Base-by-base conservation (phyloP, 2,797 vertebrate genomes). In the Trichosurus vulpecula region DNA sequence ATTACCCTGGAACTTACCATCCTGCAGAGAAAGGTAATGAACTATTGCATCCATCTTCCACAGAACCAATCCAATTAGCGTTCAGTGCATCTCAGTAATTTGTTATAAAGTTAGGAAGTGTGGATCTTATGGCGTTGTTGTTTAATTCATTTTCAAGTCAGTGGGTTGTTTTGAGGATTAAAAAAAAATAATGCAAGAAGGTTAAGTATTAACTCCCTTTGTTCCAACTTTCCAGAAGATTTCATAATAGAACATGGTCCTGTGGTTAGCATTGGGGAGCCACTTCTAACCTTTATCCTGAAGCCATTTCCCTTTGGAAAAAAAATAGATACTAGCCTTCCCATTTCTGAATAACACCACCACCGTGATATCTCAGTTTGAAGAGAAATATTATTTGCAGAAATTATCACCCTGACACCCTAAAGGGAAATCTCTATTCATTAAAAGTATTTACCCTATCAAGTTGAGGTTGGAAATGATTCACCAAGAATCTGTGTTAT, bases 81-180 rank as follows among this genome's bases (percentile, higher is more conserved):
- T 56, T 66, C 31, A 29, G 35, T 74, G 92, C 92, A 66, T 31
- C 51, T 54, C 14, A 19, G 35, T 41, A 74, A 92, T 47, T 89
- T 47, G 19, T 52, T 74, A 90, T 47, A 30, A n/a, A 52, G 22
- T 93, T 66, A 93, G 35, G 66, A n/a, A 91, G 54, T 31, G 51
- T 92, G 16, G 96, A 51, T 92, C 93, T 51, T 87, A 27, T 47
- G 41, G 9, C 12, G 22, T 87, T 87, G 22, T 51, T 87, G 74
- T 87, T 92, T 57, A 52, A 93, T 90, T 91, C 47, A 92, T 92
- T 96, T 96, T 55, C 41, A 93, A 91, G 54, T 91, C 6, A 81
- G 25, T 6, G 91, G 12, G 96, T 0, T 92, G 66, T 61, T 91
- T 47, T 31, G 41, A 87, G 10, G 74, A 11, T 87, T 25, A 81